Evolutionary conservation across 30 jellyfish, hydroid and myxozoan species (phyloP).

Genomic region (Aurelia coerulea): DNA sequence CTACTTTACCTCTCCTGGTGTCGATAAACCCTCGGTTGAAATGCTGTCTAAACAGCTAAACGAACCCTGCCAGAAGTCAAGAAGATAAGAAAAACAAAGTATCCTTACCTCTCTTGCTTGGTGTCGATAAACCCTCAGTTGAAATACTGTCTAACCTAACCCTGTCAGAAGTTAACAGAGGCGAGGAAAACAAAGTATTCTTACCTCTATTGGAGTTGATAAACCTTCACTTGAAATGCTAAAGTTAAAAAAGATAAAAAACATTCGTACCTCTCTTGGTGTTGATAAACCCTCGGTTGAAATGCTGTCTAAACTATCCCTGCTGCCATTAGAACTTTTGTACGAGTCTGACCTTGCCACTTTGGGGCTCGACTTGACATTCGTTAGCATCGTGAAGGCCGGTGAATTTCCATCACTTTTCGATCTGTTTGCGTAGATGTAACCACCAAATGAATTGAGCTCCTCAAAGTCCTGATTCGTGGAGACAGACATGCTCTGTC

Average conservation of each 20-base stretch:
- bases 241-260: background rate
- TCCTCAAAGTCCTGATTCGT: constrained; percentile 67
- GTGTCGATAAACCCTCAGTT: constrained; percentile 79
- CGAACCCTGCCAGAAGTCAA: background rate
- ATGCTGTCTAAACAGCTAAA: constrained; percentile 63
- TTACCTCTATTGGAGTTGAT: no score
- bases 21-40: constrained; percentile 78
- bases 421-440: constrained; percentile 53
- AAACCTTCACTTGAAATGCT: background rate
- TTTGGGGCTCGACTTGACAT: constrained; percentile 63
- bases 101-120: constrained; percentile 71
- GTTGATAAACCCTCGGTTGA: constrained; percentile 84
- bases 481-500: constrained; percentile 48
- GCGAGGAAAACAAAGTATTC: no score
- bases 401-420: constrained; percentile 70
- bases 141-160: constrained; percentile 84
- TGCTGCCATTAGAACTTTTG: constrained; percentile 88
- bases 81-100: background rate
- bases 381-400: constrained; percentile 60
- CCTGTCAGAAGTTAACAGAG: constrained; percentile 20
- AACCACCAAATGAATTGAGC: constrained; percentile 59
- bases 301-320: constrained; percentile 87
- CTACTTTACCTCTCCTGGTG: constrained; percentile 72
- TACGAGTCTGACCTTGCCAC: constrained; percentile 79
- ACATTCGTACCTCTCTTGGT: constrained; percentile 64